Percentiles rank a stretch among this genome's conserved stretches.
Evolutionary conservation across 1,140 invertebrate species (phyloP).

Genomic region (Drosophila micromelanica): DNA sequence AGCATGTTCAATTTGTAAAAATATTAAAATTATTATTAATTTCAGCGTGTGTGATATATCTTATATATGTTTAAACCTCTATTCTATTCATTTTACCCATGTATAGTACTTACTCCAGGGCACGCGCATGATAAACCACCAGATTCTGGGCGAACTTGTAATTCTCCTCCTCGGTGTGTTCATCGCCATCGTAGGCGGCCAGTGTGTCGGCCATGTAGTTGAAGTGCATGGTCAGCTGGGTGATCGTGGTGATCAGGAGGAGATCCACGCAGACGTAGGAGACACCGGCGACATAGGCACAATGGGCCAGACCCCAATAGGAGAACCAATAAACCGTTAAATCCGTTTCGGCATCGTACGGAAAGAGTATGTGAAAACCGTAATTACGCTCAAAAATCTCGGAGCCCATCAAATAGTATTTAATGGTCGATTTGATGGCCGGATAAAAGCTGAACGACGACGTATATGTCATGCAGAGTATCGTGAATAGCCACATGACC

Average conservation of each 20-base stretch:
- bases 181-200: conserved; percentile 51
- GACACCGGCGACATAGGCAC: conserved; percentile 70
- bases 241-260: conserved; percentile 63
- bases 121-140: conserved; percentile 57
- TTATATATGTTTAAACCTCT: too few relatives aligned
- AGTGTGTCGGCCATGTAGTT: conserved; percentile 61
- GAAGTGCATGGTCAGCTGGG: conserved; percentile 76
- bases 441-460: conserved; percentile 76
- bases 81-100: not conserved
- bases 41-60: too few relatives aligned
- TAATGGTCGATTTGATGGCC: conserved; percentile 65
- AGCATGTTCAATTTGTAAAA: too few relatives aligned
- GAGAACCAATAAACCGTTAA: conserved; percentile 68
- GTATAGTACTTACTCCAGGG: conserved; percentile 51
- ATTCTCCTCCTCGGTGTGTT: conserved; percentile 59
- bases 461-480: conserved; percentile 72
- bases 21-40: too few relatives aligned
- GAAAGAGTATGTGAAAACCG: conserved; percentile 65
- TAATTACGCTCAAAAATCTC: conserved; percentile 75
- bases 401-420: conserved; percentile 62
- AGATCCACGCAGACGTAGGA: conserved; percentile 74
- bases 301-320: conserved; percentile 71
- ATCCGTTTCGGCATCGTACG: conserved; percentile 65
- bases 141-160: conserved; percentile 53
- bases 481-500: conserved; percentile 66